A percentile compares a stretch with the other conserved stretches of the same genome.
Conservation (phyloP, 2,797 vertebrate species). For the Yasuhikotakia modesta region DNA sequence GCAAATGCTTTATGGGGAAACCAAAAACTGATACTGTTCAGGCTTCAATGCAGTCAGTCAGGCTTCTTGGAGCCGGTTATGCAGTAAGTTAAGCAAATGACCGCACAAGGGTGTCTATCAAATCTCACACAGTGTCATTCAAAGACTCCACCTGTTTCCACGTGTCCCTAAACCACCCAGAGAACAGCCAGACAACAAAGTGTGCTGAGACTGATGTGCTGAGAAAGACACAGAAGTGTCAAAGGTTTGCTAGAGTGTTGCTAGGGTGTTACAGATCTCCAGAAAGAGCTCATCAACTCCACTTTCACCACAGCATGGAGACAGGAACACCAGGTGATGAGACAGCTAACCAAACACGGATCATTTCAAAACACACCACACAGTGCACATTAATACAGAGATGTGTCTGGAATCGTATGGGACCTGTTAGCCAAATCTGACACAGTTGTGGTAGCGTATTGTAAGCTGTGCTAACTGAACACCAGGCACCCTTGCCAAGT, state of each 20-base stretch:
- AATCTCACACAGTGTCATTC: too few relatives aligned
- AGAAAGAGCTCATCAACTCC: not conserved
- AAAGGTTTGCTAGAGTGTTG: not conserved
- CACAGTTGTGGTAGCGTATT: not conserved
- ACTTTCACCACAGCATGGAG: constrained; percentile 1
- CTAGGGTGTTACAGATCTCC: not conserved
- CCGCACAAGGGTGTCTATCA: not conserved
- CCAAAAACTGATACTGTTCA: too few relatives aligned
- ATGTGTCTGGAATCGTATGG: not conserved
- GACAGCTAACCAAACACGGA: not conserved
- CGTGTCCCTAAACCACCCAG: not conserved
- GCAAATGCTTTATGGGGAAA: too few relatives aligned
- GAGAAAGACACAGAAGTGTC: not conserved
- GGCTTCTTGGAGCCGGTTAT: too few relatives aligned
- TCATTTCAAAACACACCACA: not conserved
- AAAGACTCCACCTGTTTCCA: too few relatives aligned
- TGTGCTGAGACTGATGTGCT: not conserved
- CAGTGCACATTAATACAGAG: not conserved
- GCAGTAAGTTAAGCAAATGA: not conserved
- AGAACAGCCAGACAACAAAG: not conserved
- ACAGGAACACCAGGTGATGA: constrained; percentile 3
- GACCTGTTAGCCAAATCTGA: not conserved
- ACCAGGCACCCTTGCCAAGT: not conserved
- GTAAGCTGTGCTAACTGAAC: not conserved
- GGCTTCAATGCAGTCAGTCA: too few relatives aligned